Evolutionary conservation across 1,140 invertebrate genomes (phyloP).

Genomic region (Penaeus japonicus): DNA sequence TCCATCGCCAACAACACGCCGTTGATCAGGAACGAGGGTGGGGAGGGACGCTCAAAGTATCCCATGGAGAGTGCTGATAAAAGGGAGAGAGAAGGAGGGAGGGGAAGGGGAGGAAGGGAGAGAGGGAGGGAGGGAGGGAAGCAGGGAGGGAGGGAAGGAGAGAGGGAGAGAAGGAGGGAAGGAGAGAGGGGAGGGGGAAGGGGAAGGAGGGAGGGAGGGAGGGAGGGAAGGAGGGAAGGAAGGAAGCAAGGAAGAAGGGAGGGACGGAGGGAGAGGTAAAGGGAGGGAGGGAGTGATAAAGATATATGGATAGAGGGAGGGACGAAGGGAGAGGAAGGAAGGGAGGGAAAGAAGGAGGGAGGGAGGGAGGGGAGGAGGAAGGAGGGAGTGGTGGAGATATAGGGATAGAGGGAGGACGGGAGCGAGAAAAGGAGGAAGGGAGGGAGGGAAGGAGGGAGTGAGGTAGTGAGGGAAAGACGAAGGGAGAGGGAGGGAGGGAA

Average conservation of each 20-base stretch:
- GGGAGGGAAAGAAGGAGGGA: neutral
- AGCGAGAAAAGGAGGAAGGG: neutral
- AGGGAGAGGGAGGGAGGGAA: neutral
- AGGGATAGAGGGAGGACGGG: neutral
- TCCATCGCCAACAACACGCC: no score
- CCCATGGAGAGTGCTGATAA: no score
- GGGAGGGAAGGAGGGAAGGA: no score
- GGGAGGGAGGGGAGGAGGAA: neutral
- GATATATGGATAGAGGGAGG: conserved; percentile 7
- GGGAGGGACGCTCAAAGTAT: no score
- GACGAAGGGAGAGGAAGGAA: neutral
- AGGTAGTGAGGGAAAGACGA: neutral
- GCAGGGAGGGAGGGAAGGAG: no score
- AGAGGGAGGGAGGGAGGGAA: no score
- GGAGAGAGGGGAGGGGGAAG: neutral
- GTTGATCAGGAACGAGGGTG: no score
- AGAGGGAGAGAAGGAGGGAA: no score
- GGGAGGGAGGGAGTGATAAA: neutral
- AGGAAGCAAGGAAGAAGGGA: neutral
- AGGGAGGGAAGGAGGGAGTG: neutral
- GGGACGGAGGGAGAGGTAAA: neutral
- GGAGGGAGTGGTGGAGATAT: neutral
- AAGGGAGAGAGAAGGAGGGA: no score
- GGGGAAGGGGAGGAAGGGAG: no score
- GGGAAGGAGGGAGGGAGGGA: no score